These are phyloP conservation scores for Manacus vitellinus DNA, from an alignment of 2,113 vertebrate species.

Conservation along the genomic window DNA sequence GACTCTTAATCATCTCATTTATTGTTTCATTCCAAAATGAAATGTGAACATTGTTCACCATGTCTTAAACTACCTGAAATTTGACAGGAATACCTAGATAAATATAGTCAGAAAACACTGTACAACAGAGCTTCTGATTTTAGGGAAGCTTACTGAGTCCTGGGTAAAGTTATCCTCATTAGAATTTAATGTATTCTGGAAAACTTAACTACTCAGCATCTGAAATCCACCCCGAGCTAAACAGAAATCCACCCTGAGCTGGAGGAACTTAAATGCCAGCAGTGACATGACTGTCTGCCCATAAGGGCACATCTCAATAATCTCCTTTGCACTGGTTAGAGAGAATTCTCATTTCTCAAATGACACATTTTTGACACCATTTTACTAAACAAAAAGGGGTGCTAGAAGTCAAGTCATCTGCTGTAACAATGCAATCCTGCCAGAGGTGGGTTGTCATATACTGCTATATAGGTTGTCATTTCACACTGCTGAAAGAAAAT, in stretches of 20 bases:
- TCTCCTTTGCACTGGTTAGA: neutral
- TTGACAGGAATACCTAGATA: neutral
- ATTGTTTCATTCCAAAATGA: neutral
- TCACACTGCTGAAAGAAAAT: slow-evolving; percentile 1
- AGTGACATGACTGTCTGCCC: neutral
- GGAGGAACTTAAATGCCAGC: neutral
- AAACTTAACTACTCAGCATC: neutral
- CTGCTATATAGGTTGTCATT: neutral
- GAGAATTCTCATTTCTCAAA: neutral
- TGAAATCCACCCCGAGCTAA: neutral
- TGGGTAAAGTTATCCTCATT: neutral
- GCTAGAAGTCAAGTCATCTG: neutral
- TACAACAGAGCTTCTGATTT: neutral
- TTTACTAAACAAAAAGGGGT: neutral
- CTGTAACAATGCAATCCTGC: slow-evolving; percentile 12
- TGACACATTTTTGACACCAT: neutral
- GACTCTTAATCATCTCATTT: neutral
- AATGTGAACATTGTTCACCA: neutral
- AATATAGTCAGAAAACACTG: neutral
- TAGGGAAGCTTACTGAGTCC: neutral
- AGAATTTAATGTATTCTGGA: neutral
- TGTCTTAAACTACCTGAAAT: neutral
- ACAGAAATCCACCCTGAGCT: neutral
- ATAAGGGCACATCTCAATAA: neutral
- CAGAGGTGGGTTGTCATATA: neutral